These are phyloP conservation scores for Drosophila neotestacea DNA, from an alignment of 2,888 invertebrate species.

Conservation along the genomic window DNA sequence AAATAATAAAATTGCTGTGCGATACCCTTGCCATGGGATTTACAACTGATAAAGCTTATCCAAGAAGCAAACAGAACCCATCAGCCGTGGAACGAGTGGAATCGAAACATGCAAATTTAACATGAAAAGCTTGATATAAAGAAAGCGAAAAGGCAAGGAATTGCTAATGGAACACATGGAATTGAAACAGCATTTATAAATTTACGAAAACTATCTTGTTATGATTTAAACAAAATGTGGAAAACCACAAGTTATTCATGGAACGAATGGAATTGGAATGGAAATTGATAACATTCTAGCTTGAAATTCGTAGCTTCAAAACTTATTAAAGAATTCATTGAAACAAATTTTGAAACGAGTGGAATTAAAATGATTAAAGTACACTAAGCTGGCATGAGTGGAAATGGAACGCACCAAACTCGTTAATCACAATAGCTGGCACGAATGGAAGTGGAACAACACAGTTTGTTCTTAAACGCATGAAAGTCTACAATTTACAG, in stretches of 20 bases:
- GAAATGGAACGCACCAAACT: neutral
- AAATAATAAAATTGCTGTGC: constrained; percentile 62
- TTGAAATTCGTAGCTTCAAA: too few relatives aligned
- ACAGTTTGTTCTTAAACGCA: neutral
- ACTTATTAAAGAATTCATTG: too few relatives aligned
- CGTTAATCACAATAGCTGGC: neutral
- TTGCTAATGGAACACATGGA: neutral
- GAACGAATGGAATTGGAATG: constrained; percentile 1
- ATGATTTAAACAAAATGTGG: too few relatives aligned
- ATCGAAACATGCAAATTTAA: neutral
- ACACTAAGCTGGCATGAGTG: neutral
- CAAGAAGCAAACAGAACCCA: neutral
- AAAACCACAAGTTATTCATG: neutral
- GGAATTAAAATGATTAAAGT: neutral
- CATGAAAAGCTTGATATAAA: neutral
- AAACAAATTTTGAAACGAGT: neutral
- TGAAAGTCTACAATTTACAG: neutral
- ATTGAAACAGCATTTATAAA: neutral
- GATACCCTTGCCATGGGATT: constrained; percentile 32
- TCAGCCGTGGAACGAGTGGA: neutral
- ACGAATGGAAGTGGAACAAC: neutral
- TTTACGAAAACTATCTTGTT: too few relatives aligned
- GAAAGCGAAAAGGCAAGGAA: neutral
- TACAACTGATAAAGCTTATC: constrained; percentile 5
- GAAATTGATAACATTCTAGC: neutral